Conservation (phyloP, 2,797 vertebrate species). For the Mus spretus region DNA sequence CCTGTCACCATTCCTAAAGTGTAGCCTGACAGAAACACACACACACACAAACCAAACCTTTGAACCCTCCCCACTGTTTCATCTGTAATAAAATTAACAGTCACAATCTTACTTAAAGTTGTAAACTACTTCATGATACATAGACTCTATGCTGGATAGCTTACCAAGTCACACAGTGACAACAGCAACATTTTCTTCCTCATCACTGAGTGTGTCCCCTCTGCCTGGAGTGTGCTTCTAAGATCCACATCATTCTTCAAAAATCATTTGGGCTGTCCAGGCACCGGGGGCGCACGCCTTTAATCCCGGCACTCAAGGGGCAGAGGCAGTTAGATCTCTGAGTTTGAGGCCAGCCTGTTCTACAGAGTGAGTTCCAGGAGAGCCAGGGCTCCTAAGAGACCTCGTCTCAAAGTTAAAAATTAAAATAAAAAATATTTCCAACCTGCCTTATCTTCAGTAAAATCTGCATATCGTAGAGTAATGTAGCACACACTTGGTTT, state of each 20-base stretch:
- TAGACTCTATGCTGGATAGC: not conserved
- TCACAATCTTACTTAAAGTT: not conserved
- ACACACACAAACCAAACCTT: not conserved
- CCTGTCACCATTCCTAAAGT: slow-evolving; percentile 9
- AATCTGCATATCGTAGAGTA: not conserved
- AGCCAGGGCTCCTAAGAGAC: not conserved
- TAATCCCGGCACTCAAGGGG: not conserved
- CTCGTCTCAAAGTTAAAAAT: not conserved
- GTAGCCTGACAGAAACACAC: not conserved
- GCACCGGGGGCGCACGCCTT: too few relatives aligned
- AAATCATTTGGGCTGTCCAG: not conserved
- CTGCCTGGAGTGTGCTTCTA: not conserved
- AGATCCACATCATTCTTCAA: slow-evolving; percentile 48
- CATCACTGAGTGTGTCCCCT: not conserved
- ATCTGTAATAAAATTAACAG: slow-evolving; percentile 39
- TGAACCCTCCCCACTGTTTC: not conserved
- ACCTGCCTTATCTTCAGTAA: not conserved
- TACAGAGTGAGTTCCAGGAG: not conserved
- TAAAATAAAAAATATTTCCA: not conserved
- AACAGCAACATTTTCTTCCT: not conserved
- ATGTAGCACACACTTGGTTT: not conserved
- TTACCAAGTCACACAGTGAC: slow-evolving; percentile 29
- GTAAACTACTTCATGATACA: not conserved
- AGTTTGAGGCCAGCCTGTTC: not conserved
- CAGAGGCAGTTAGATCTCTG: not conserved